A percentile compares a stretch with the other conserved stretches of the same genome.
phyloP scores from a whole-genome alignment of 2,888 invertebrate species.

The Lycocerus yunnanus region DNA sequence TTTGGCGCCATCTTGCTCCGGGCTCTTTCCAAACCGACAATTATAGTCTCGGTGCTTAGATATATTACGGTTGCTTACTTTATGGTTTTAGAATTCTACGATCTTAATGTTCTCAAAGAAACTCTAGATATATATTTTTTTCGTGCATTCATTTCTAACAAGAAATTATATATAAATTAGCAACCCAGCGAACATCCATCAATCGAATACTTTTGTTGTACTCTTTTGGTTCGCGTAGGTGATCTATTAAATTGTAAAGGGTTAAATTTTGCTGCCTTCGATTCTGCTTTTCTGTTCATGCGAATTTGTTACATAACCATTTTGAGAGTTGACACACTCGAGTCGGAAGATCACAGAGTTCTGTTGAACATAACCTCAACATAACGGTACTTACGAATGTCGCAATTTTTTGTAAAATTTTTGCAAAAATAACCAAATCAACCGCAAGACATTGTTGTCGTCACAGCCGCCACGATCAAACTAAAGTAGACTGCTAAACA shows the following conservation, averaged over 20 bases:
- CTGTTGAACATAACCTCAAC: conserved; percentile 20
- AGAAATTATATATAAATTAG: conserved; percentile 29
- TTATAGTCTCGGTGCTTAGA: conserved; percentile 53
- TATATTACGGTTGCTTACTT: conserved; percentile 47
- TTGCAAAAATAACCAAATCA: conserved; percentile 28
- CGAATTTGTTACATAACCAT: background rate
- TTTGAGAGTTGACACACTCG: background rate
- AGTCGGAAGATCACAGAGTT: background rate
- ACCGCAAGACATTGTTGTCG: conserved; percentile 47
- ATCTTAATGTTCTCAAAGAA: conserved; percentile 16
- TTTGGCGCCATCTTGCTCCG: conserved; percentile 55
- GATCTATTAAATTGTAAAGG: background rate
- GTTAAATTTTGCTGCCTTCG: background rate
- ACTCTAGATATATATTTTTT: background rate
- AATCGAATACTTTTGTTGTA: background rate
- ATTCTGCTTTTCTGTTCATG: background rate
- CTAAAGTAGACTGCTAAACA: conserved; percentile 56
- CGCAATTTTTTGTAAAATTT: conserved; percentile 15
- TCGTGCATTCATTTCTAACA: background rate
- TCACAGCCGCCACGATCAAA: conserved; percentile 52
- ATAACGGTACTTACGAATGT: conserved; percentile 16
- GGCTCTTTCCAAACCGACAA: conserved; percentile 51
- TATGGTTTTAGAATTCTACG: conserved; percentile 32
- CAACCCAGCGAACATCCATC: background rate
- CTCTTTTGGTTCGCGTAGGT: background rate